Evolutionary conservation across 1,140 invertebrate genomes (phyloP).

Genomic region (Zaprionus ghesquierei): DNA sequence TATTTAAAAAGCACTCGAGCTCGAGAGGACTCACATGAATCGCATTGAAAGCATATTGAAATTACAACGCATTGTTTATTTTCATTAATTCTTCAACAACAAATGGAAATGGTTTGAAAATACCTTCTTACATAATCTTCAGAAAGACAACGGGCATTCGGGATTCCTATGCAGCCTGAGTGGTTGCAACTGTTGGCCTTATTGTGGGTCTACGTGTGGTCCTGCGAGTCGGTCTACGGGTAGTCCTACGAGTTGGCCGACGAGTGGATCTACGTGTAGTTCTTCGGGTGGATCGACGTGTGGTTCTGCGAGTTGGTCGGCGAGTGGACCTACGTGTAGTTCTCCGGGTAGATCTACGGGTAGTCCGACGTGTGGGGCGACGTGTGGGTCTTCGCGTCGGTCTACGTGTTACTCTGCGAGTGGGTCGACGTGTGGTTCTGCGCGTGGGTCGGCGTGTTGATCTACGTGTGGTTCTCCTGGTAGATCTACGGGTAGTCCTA

Average conservation of each 20-base stretch:
- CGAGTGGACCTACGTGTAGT: not conserved
- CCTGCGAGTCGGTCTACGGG: not conserved
- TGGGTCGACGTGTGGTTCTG: not conserved
- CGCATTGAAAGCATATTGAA: constrained; percentile 60
- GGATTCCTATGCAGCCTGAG: not conserved
- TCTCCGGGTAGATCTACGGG: not conserved
- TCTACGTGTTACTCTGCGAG: not conserved
- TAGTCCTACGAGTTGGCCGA: not conserved
- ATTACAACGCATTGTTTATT: constrained; percentile 47
- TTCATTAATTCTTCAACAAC: constrained; percentile 51
- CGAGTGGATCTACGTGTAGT: not conserved
- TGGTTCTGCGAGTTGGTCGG: not conserved
- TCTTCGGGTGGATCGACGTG: not conserved
- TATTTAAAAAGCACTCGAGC: constrained; percentile 74
- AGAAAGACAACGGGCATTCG: not conserved
- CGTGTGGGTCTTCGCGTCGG: not conserved
- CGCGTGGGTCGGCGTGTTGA: not conserved
- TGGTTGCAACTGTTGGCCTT: constrained; percentile 4
- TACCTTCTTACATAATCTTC: not conserved
- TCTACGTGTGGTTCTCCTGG: not conserved
- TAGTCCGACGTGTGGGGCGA: not conserved
- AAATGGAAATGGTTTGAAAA: not conserved
- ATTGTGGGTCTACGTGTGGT: not conserved
- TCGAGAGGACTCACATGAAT: constrained; percentile 43
- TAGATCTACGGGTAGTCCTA: not conserved